phyloP scores from a whole-genome alignment of 2,797 vertebrate species.

The Ficedula albicollis region DNA sequence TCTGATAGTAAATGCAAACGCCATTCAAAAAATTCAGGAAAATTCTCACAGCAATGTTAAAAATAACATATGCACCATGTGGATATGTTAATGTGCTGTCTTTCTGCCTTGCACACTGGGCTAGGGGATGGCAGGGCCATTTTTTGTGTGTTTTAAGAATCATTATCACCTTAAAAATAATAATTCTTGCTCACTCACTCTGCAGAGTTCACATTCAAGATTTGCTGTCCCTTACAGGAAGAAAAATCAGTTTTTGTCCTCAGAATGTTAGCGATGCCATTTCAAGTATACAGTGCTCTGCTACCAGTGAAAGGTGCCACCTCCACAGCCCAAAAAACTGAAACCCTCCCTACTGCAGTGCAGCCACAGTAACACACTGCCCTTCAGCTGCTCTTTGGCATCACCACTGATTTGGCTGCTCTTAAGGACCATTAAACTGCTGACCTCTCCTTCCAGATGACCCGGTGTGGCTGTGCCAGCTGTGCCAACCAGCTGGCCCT shows the following conservation, averaged over 20 bases:
- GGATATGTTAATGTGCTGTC: not conserved
- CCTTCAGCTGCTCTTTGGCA: not conserved
- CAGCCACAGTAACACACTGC: not conserved
- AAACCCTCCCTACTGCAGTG: not conserved
- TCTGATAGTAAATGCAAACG: not conserved
- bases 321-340: not conserved
- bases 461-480: not conserved
- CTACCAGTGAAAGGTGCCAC: not conserved
- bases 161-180: not conserved
- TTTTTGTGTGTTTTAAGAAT: not conserved
- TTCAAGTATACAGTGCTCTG: not conserved
- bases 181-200: not conserved
- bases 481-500: constrained; percentile 28
- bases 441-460: constrained; percentile 1
- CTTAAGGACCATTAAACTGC: constrained; percentile 1
- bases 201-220: not conserved
- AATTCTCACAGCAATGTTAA: not conserved
- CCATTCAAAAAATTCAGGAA: not conserved
- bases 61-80: not conserved
- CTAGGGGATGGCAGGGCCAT: not conserved
- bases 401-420: not conserved
- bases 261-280: not conserved
- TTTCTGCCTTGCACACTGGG: not conserved
- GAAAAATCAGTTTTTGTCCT: not conserved
- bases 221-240: not conserved